Conservation (phyloP, 1,140 invertebrate species). For the Phortica variegata region DNA sequence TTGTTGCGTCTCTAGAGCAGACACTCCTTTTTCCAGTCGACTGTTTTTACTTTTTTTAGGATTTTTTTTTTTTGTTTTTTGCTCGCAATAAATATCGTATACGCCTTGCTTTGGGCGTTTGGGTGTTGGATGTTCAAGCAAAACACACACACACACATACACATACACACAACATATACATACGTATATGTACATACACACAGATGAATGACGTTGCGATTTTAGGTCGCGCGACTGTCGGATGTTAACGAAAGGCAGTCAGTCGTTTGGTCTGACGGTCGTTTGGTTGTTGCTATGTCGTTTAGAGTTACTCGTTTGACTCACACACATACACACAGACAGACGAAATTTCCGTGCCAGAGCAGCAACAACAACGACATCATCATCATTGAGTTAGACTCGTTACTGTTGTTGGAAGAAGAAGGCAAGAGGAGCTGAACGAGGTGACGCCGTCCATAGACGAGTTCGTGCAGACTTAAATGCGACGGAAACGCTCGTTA, state of each 20-base stretch:
- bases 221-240: conserved; percentile 40
- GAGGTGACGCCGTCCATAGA: conserved; percentile 1
- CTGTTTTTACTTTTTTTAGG: background rate
- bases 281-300: conserved; percentile 12
- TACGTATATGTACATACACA: conserved; percentile 12
- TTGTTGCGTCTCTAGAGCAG: conserved; percentile 32
- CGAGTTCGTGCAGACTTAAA: conserved; percentile 3
- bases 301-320: conserved; percentile 11
- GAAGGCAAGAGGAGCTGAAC: background rate
- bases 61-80: too few relatives aligned
- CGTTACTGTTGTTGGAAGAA: background rate
- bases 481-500: conserved; percentile 5
- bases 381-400: background rate
- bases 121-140: conserved; percentile 9
- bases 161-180: conserved; percentile 8
- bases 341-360: conserved; percentile 7
- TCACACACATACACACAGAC: conserved; percentile 16
- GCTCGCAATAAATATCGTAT: too few relatives aligned
- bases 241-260: conserved; percentile 37
- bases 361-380: conserved; percentile 3
- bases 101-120: too few relatives aligned
- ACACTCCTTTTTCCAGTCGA: conserved; percentile 45
- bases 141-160: conserved; percentile 14
- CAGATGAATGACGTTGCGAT: conserved; percentile 29
- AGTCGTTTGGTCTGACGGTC: conserved; percentile 17